phyloP scores from a whole-genome alignment of 2,113 vertebrate species.

The Apodemus sylvaticus region DNA sequence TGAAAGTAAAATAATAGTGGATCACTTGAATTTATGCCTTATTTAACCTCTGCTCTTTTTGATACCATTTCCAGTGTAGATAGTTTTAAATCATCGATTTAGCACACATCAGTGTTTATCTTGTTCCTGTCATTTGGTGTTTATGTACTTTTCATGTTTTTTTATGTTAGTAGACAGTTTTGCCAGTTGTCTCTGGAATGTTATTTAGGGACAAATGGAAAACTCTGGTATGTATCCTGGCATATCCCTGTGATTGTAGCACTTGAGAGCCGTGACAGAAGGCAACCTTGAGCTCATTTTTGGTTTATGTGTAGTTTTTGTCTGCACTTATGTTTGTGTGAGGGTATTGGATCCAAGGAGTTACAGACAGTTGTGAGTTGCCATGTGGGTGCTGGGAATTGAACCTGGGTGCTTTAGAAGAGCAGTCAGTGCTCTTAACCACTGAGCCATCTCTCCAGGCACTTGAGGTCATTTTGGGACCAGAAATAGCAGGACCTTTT shows the following conservation, averaged over 20 bases:
- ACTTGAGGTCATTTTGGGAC: neutral
- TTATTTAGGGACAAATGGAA: neutral
- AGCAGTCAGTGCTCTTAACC: no score
- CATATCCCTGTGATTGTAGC: neutral
- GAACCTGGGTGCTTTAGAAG: no score
- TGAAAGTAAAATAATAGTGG: constrained; percentile 15
- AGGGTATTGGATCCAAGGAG: no score
- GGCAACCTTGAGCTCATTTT: neutral
- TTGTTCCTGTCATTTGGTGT: neutral
- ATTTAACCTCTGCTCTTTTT: neutral
- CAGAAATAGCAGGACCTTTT: neutral
- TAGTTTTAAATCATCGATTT: neutral
- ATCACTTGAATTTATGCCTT: neutral
- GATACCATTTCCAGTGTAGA: constrained; percentile 4
- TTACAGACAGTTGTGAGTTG: no score
- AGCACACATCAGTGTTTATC: neutral
- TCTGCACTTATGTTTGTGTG: no score
- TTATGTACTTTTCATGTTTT: neutral
- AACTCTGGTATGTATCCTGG: neutral
- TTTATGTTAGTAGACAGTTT: neutral
- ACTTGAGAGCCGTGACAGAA: neutral
- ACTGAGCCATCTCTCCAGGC: no score
- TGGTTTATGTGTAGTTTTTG: no score
- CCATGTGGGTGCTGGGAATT: no score
- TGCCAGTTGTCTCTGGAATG: neutral